Base-by-base conservation (phyloP, 2,113 vertebrate genomes). In the Fregata magnificens region DNA sequence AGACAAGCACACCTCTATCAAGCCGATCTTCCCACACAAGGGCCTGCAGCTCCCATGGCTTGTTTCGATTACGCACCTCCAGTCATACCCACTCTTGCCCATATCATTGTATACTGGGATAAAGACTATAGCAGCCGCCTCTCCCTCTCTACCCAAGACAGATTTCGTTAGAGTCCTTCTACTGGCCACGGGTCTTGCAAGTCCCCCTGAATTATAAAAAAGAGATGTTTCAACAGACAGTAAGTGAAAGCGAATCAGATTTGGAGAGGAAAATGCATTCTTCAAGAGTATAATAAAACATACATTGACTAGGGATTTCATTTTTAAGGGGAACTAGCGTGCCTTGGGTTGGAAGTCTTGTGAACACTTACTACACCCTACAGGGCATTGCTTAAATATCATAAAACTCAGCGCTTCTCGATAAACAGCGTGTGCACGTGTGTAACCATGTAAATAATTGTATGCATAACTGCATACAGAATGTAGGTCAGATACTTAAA, bases 241-340 rank as follows among this genome's bases (percentile, higher is more conserved):
- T 86, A 90, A 97, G 70, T 92, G 89, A 95, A 97, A 95, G 76
- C 62, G 58, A 96, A 90, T 45, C 61, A 73, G 58, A 88, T 94
- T 82, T 97, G 97, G 88, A 95, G 61, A 83, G 67, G 47, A 65
- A 96, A 94, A 90, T 9, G n/a, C 85, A 85, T 92, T 91, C 62
- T 96, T 93, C 47, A 40, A 67, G 49, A 67, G 8, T 13, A 19
- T 61, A 96, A 91, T 93, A 94, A 96, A 95, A 78, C 40, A 88
- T 58, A 65, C 14, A 76, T 14, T 62, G 82, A 84, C 76, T 32
- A 42, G 70, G 92, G 62, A 95, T 94, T 95, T 93, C 1, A 0
- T 81, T 90, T 87, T 34, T 70, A 84, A 87, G 71, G 56, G 53
- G 61, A 92, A 58, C 53, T 76, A 85, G 77, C 67, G 53, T 79